A percentile compares a stretch with the other conserved stretches of the same genome.
These are phyloP conservation scores for Amphilophus citrinellus DNA, from an alignment of 2,113 vertebrate species.

Conservation along the genomic window DNA sequence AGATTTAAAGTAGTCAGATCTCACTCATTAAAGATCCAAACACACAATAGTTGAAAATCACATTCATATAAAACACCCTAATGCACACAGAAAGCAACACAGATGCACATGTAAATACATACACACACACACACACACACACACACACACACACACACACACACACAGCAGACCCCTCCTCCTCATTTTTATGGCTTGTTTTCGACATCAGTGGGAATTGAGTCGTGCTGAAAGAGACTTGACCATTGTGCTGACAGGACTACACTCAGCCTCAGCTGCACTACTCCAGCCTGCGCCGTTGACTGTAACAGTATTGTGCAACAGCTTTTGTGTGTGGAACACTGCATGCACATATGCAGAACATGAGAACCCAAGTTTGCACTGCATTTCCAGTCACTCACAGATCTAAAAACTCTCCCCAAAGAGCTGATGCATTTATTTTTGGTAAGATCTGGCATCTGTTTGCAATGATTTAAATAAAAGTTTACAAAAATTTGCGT, in stretches of 20 bases:
- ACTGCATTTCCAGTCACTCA: background rate
- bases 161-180: constrained; percentile 44
- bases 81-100: constrained; percentile 26
- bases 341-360: constrained; percentile 26
- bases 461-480: constrained; percentile 10
- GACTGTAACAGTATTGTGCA: constrained; percentile 42
- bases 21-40: constrained; percentile 38
- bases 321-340: constrained; percentile 37
- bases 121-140: constrained; percentile 5
- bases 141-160: constrained; percentile 9
- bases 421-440: background rate
- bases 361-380: constrained; percentile 1
- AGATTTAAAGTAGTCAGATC: constrained; percentile 52
- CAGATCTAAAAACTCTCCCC: background rate
- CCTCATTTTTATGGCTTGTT: constrained; percentile 73
- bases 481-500: background rate
- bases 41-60: constrained; percentile 25
- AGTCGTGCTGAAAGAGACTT: constrained; percentile 67
- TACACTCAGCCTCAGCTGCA: constrained; percentile 53
- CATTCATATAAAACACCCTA: background rate
- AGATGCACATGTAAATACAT: constrained; percentile 20
- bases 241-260: constrained; percentile 69
- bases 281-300: constrained; percentile 31
- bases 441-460: background rate
- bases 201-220: constrained; percentile 62